phyloP scores from a whole-genome alignment of 2,113 vertebrate species.

The Bos javanicus region DNA sequence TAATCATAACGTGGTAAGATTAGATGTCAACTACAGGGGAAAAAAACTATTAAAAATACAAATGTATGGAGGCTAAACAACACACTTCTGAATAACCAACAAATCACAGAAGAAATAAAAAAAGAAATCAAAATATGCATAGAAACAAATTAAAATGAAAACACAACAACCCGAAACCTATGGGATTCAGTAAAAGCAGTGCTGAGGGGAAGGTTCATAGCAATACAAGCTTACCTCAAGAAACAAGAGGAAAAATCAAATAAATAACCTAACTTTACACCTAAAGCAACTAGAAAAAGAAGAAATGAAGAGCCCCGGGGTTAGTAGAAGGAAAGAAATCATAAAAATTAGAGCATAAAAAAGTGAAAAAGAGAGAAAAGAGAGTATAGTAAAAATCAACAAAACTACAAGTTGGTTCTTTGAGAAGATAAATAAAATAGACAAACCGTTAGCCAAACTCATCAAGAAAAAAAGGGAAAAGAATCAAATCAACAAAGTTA shows the following conservation, averaged over 20 bases:
- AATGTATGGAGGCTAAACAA: background rate
- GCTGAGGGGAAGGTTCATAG: background rate
- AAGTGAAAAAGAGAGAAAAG: background rate
- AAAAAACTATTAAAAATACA: background rate
- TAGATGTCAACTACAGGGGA: background rate
- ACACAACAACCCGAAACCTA: background rate
- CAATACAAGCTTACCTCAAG: background rate
- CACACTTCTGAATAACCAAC: background rate
- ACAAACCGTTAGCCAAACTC: background rate
- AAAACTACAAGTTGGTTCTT: background rate
- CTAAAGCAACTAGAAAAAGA: background rate
- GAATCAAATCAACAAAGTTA: background rate
- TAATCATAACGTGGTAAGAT: background rate
- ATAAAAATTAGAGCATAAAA: background rate
- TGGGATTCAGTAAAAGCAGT: background rate
- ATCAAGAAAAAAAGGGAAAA: background rate
- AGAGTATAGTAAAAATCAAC: background rate
- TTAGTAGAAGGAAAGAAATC: background rate
- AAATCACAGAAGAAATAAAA: background rate
- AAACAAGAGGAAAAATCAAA: background rate
- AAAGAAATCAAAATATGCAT: background rate
- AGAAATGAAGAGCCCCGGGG: background rate
- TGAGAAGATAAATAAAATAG: background rate
- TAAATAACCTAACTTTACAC: background rate
- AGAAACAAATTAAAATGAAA: background rate